These are phyloP conservation scores for Apostichopus leukothele DNA, from an alignment of 53 echinoderm and acorn worm genomes.

Conservation along the genomic window DNA sequence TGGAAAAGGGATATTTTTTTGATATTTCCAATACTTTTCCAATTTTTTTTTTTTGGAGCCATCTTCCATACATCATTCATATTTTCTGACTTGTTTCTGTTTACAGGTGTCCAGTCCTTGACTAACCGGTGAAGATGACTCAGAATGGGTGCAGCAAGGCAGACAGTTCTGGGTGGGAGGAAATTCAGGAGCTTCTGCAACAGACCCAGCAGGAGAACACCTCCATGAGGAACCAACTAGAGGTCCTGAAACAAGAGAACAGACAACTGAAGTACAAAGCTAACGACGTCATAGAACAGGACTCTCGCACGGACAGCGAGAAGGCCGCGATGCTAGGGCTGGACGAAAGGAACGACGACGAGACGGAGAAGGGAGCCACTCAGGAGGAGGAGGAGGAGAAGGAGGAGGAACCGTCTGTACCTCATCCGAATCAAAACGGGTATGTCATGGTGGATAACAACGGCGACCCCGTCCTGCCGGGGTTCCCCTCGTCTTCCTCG, in stretches of 20 bases:
- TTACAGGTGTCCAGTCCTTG: too few relatives aligned
- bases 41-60: too few relatives aligned
- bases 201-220: constrained; percentile 97
- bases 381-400: constrained; percentile 55
- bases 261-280: constrained; percentile 75
- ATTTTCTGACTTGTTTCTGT: too few relatives aligned
- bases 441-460: constrained; percentile 79
- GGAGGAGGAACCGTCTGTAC: constrained; percentile 47
- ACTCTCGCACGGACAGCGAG: constrained; percentile 86
- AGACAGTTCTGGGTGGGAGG: constrained; percentile 80
- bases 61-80: too few relatives aligned
- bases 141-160: constrained; percentile 29
- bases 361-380: constrained; percentile 53
- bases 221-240: constrained; percentile 91
- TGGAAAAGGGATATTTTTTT: too few relatives aligned
- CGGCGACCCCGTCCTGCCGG: constrained; percentile 78
- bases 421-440: constrained; percentile 59
- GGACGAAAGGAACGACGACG: constrained; percentile 47
- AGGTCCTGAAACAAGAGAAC: constrained; percentile 83
- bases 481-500: constrained; percentile 90
- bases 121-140: neutral
- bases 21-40: too few relatives aligned
- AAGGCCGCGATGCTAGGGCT: constrained; percentile 84
- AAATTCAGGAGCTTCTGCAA: constrained; percentile 95
- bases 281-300: constrained; percentile 70